Conservation (phyloP, 2,797 vertebrate genomes). For the Coranthus polyacanthus region DNA sequence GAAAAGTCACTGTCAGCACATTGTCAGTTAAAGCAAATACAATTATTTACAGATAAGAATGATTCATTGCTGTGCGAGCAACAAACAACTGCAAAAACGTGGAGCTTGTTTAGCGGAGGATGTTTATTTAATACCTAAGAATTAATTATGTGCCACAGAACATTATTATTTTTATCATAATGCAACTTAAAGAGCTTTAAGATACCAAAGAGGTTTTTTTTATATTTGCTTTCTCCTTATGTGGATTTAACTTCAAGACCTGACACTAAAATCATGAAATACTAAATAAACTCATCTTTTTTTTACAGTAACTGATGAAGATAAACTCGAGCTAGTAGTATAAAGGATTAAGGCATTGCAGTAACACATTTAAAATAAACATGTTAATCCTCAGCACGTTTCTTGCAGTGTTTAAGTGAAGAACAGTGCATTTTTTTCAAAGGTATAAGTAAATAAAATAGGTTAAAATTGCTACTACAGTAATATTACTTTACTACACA, state of each 20-base stretch:
- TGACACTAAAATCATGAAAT: neutral
- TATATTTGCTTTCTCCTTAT: neutral
- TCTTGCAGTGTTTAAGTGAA: neutral
- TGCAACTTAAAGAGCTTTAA: too few species aligned
- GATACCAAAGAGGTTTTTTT: too few species aligned
- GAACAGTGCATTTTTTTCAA: neutral
- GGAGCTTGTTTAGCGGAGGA: too few species aligned
- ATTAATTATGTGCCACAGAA: too few species aligned
- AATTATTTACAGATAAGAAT: too few species aligned
- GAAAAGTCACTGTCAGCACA: too few species aligned
- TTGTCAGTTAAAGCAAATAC: too few species aligned
- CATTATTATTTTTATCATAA: too few species aligned
- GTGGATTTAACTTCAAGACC: neutral
- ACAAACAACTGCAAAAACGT: too few species aligned
- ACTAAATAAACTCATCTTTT: neutral
- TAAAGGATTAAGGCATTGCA: neutral
- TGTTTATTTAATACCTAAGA: too few species aligned
- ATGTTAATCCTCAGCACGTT: neutral
- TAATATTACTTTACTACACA: neutral
- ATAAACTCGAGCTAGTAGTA: neutral
- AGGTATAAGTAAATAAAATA: neutral
- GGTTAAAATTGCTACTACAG: neutral
- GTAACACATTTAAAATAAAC: neutral
- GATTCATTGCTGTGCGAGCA: too few species aligned
- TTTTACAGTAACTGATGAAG: neutral